Evolutionary conservation across 2,888 invertebrate genomes (phyloP).

Genomic region (Archips xylosteana): DNA sequence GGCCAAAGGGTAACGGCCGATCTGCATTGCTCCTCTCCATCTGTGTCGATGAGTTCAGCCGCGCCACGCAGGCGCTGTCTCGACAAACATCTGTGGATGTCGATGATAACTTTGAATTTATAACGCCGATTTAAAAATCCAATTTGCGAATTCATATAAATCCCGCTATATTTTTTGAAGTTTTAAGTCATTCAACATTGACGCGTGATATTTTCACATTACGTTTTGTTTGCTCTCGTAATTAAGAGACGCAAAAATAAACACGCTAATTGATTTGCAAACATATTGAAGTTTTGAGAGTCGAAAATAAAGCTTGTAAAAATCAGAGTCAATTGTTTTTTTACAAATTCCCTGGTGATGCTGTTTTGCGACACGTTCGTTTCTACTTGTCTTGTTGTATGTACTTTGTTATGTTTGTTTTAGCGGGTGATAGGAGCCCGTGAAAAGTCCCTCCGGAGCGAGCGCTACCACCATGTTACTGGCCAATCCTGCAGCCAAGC

Average conservation of each 20-base stretch:
- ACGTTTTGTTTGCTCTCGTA: not conserved
- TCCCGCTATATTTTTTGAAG: not conserved
- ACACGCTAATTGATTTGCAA: not conserved
- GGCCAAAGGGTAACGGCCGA: conserved; percentile 38
- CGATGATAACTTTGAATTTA: not conserved
- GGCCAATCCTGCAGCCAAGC: too few species aligned
- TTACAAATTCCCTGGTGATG: not conserved
- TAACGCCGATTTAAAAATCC: not conserved
- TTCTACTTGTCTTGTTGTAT: too few species aligned
- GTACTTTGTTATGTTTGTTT: too few species aligned
- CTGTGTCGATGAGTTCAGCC: conserved; percentile 2
- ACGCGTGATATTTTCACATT: not conserved
- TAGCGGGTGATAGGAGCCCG: too few species aligned
- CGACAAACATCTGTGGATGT: not conserved
- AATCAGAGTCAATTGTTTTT: too few species aligned
- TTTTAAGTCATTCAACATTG: not conserved
- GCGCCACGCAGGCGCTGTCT: conserved; percentile 4
- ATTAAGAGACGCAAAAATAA: not conserved
- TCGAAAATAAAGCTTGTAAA: too few species aligned
- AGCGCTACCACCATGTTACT: too few species aligned
- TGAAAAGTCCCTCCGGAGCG: too few species aligned
- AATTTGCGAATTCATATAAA: not conserved
- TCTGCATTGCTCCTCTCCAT: conserved; percentile 8
- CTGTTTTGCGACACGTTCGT: too few species aligned
- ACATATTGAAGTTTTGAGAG: not conserved